Base-by-base conservation (phyloP, 64 coral and sea anemone genomes). In the Exaiptasia diaphana region DNA sequence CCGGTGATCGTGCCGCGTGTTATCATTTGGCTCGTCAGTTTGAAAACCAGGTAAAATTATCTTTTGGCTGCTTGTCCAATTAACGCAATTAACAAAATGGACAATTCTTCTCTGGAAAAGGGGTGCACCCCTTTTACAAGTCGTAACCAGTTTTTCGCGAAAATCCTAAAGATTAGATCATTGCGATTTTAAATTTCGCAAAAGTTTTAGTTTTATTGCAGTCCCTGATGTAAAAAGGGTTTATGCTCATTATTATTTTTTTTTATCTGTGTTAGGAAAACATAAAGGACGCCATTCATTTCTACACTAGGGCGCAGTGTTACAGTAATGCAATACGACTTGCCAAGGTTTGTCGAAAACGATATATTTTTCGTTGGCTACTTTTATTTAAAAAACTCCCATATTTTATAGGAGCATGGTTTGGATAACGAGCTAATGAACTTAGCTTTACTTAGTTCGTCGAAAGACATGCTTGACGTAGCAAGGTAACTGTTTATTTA, bases 1-100 rank as follows among this genome's bases (percentile, higher is more conserved):
- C 95, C 39, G 95, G 95, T 21, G 95, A 99, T 82, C 78, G 95
- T 75, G 95, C 95, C 11, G 90, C 95, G 10, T 93, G 85, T 9
- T 99, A 99, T 48, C 95, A 99, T 53, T 73, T 99, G 4, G 95
- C 95, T n/a, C 83, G 95, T 76, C 95, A 99, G 48, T 99, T 93
- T 75, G 95, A 99, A 79, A 99, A 99, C 43, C 95, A 99, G 95
- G 95, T 93, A 45, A 68, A 58, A n/a, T n/a, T n/a, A n/a, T n/a
- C n/a, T n/a, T n/a, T n/a, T n/a, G n/a, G n/a, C n/a, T n/a, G n/a
- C n/a, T n/a, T n/a, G n/a, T n/a, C n/a, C n/a, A n/a, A n/a, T n/a
- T n/a, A n/a, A n/a, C n/a, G n/a, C n/a, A n/a, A n/a, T n/a, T n/a
- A n/a, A n/a, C n/a, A n/a, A n/a, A n/a, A n/a, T n/a, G n/a, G n/a